Base-by-base conservation (phyloP, 2,888 invertebrate genomes). In the Shargacucullia verbasci region DNA sequence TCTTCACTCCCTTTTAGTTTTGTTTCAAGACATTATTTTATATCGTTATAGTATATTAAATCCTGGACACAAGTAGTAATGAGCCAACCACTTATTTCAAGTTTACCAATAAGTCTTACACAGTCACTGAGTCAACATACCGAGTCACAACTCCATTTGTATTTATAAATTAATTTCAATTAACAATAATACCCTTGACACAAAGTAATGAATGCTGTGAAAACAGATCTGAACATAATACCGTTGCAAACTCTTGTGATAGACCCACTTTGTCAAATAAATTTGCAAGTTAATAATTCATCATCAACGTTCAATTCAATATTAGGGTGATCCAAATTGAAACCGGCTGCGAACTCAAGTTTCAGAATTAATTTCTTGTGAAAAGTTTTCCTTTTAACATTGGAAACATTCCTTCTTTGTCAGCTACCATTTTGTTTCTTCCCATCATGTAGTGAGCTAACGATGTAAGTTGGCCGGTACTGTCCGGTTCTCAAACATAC, bases 261-360 rank as follows among this genome's bases (percentile, higher is more conserved):
- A 61, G 61, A 46, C 29, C 62, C 31, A 63, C 61, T 74, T 73
- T 64, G 64, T 63, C 59, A 67, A 59, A 73, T 67, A 74, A 75
- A 70, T 75, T 62, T 65, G 54, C 62, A 70, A 74, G 65, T 70
- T 70, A 70, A 73, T 80, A 71, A 69, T 76, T 76, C 60, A 75
- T 66, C 73, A 67, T 75, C 61, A 69, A 59, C 47, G 10, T 54
- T 59, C 55, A 65, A 66, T 66, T 62, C 40, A 48, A 73, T 64
- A 43, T 65, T 45, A 49, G 38, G 33, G 61, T 72, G 65, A 69
- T 70, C 46, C 41, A 62, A 73, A 72, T 72, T 62, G 60, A 37
- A 49, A 55, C 35, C 40, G 58, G 59, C 37, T 43, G 7, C 14
- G 48, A n/a, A 43, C 40, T 39, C 3, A 41, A 31, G 35, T 49